These are phyloP conservation scores for Colinus virginianus DNA, from an alignment of 2,113 vertebrate species.

Conservation along the genomic window DNA sequence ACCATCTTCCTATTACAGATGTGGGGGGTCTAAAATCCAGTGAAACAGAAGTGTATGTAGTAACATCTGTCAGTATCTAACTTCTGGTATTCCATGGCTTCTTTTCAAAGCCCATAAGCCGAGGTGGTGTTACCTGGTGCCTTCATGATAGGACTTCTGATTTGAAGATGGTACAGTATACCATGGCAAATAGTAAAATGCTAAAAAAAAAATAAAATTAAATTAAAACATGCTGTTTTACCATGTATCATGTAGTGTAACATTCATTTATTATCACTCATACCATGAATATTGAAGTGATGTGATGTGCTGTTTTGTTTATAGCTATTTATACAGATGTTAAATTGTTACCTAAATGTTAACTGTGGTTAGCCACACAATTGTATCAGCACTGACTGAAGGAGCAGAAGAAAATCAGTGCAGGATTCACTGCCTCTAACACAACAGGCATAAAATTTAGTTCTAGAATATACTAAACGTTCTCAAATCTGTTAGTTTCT, in stretches of 20 bases:
- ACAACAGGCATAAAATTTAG: neutral
- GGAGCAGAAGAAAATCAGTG: neutral
- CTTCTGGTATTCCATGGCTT: constrained; percentile 56
- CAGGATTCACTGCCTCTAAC: neutral
- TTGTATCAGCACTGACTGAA: neutral
- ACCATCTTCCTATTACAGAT: neutral
- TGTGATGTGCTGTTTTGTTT: constrained; percentile 1
- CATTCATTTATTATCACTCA: neutral
- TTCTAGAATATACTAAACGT: neutral
- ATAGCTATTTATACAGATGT: neutral
- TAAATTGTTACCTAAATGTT: neutral
- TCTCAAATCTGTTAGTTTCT: neutral
- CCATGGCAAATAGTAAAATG: neutral
- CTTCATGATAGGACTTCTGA: constrained; percentile 38
- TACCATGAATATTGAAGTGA: neutral
- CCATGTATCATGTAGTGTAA: constrained; percentile 12
- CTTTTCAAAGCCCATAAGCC: constrained; percentile 69
- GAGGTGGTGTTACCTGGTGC: constrained; percentile 44
- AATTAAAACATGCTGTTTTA: neutral
- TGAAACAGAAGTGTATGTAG: neutral
- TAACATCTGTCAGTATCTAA: constrained; percentile 32
- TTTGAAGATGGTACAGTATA: constrained; percentile 42
- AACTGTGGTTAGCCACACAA: neutral
- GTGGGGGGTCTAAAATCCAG: constrained; percentile 4
- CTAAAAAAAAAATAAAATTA: neutral